Evolutionary conservation across 2,888 invertebrate genomes (phyloP).

Genomic region (Isoperla grammatica): DNA sequence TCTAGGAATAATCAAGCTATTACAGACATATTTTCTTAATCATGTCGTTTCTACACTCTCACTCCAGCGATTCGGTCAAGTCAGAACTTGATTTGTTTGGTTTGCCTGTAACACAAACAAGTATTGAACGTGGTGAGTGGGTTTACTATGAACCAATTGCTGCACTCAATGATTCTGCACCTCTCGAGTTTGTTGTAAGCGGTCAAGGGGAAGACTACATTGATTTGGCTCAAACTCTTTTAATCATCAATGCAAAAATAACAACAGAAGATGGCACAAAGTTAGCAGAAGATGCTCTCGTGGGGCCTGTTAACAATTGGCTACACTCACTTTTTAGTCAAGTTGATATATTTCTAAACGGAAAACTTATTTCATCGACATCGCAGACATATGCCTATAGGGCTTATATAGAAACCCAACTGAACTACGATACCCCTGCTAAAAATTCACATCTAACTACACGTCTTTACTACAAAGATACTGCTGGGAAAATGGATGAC

Average conservation of each 20-base stretch:
- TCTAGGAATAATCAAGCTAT: background rate
- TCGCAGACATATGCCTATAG: constrained; percentile 26
- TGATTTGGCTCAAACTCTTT: background rate
- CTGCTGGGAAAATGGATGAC: constrained; percentile 24
- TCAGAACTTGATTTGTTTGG: constrained; percentile 33
- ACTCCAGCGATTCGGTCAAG: background rate
- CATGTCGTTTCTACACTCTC: background rate
- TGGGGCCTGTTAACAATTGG: constrained; percentile 33
- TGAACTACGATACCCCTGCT: constrained; percentile 30
- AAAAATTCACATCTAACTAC: constrained; percentile 31
- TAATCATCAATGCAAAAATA: constrained; percentile 2
- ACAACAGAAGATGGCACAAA: constrained; percentile 1
- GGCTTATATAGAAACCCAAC: constrained; percentile 34
- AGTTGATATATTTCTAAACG: constrained; percentile 34
- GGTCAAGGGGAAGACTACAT: constrained; percentile 3
- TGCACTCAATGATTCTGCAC: background rate
- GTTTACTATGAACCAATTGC: constrained; percentile 28
- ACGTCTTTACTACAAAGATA: constrained; percentile 28
- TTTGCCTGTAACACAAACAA: constrained; percentile 25
- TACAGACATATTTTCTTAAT: background rate
- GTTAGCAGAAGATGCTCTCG: background rate
- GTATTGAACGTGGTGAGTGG: constrained; percentile 30
- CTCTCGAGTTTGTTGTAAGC: constrained; percentile 5
- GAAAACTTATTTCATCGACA: constrained; percentile 33
- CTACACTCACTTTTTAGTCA: constrained; percentile 33